phyloP scores from a whole-genome alignment of 2,888 invertebrate species.

The Malthinus seriepunctatus region DNA sequence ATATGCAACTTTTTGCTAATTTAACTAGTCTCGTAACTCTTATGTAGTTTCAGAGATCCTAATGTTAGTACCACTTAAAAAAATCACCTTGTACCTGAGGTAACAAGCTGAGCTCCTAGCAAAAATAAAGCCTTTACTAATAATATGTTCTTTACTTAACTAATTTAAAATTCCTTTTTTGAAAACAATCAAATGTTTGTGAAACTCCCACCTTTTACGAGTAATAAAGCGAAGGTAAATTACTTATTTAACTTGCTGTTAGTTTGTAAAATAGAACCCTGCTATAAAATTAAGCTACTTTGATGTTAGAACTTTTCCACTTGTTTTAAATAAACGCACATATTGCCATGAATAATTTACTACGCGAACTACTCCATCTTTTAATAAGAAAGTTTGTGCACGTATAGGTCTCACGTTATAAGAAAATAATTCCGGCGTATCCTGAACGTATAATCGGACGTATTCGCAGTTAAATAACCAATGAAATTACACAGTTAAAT shows the following conservation, averaged over 20 bases:
- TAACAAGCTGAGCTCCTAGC: no score
- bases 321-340: slow-evolving; percentile 12
- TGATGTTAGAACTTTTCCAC: slow-evolving; percentile 17
- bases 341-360: slow-evolving; percentile 14
- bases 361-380: slow-evolving; percentile 12
- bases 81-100: no score
- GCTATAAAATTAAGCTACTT: slow-evolving; percentile 18
- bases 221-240: slow-evolving; percentile 9
- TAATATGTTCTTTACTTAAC: neutral
- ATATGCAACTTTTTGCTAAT: no score
- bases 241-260: slow-evolving; percentile 13
- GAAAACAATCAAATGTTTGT: slow-evolving; percentile 2
- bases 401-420: no score
- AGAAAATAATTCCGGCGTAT: no score
- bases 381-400: neutral
- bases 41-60: no score
- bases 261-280: slow-evolving; percentile 10
- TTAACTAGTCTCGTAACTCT: no score
- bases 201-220: neutral
- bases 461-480: no score
- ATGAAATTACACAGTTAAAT: no score
- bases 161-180: slow-evolving; percentile 5
- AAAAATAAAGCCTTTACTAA: no score
- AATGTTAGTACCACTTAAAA: no score
- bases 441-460: no score